Evolutionary conservation across 2,113 vertebrate species (phyloP).

Genomic region (Osmerus mordax): DNA sequence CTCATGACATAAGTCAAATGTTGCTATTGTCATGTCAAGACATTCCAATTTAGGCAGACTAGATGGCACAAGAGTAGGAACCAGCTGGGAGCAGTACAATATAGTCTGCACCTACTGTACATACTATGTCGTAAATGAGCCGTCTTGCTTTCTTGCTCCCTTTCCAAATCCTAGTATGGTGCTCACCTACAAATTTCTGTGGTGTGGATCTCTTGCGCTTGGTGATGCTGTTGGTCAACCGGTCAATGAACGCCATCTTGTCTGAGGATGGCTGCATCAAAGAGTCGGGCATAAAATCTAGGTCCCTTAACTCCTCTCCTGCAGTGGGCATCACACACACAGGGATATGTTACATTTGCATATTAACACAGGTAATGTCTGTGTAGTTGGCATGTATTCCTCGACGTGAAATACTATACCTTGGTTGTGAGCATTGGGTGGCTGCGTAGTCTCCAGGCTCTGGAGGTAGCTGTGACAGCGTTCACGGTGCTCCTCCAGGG

Average conservation of each 20-base stretch:
- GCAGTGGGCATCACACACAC: constrained; percentile 50
- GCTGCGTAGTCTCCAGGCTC: constrained; percentile 81
- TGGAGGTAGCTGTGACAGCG: constrained; percentile 94
- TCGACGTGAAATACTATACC: constrained; percentile 31
- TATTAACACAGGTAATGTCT: neutral
- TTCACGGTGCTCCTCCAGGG: constrained; percentile 92
- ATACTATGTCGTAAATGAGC: neutral
- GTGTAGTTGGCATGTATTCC: neutral
- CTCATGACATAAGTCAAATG: constrained; percentile 3
- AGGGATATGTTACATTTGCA: neutral
- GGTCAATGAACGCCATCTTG: constrained; percentile 90
- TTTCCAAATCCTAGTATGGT: constrained; percentile 42
- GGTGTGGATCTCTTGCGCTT: constrained; percentile 95
- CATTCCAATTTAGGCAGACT: neutral
- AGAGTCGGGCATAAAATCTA: constrained; percentile 88
- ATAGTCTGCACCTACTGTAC: neutral
- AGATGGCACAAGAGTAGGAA: neutral
- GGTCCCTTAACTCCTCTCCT: constrained; percentile 90
- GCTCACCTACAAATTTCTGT: constrained; percentile 96
- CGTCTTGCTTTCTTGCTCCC: constrained; percentile 27
- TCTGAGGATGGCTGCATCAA: constrained; percentile 86
- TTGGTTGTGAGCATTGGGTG: constrained; percentile 73
- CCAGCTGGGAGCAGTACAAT: neutral
- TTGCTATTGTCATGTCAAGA: neutral
- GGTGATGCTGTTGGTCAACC: constrained; percentile 90